Conservation (phyloP, 2,797 vertebrate genomes). For the Clarias fuscus region DNA sequence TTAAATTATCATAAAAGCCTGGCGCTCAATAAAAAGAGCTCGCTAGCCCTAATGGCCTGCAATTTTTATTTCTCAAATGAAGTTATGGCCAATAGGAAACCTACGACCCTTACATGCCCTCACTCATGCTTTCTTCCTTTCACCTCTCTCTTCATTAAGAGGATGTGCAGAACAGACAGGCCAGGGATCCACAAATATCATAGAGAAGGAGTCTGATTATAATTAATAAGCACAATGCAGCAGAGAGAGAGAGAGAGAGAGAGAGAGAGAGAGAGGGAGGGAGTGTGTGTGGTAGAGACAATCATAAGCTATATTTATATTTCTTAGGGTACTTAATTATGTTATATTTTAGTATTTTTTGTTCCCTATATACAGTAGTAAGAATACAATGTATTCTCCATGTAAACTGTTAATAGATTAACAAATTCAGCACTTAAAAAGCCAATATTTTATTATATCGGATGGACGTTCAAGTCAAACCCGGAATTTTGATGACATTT, state of each 20-base stretch:
- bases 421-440: background rate
- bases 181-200: conserved; percentile 35
- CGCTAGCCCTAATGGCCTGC: conserved; percentile 74
- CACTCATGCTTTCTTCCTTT: conserved; percentile 30
- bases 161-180: conserved; percentile 29
- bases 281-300: background rate
- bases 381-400: background rate
- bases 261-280: background rate
- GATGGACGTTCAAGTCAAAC: no score
- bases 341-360: background rate
- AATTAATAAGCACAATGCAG: conserved; percentile 37
- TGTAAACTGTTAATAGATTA: background rate
- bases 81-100: conserved; percentile 64
- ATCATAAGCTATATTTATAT: background rate
- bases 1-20: conserved; percentile 77
- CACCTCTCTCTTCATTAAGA: conserved; percentile 41
- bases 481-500: no score
- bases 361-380: background rate
- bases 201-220: conserved; percentile 22
- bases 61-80: conserved; percentile 78
- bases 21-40: conserved; percentile 72
- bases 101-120: conserved; percentile 43
- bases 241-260: background rate
- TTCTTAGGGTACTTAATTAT: background rate
- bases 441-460: background rate